phyloP scores from a whole-genome alignment of 2,888 invertebrate species.

The Netelia virgata region DNA sequence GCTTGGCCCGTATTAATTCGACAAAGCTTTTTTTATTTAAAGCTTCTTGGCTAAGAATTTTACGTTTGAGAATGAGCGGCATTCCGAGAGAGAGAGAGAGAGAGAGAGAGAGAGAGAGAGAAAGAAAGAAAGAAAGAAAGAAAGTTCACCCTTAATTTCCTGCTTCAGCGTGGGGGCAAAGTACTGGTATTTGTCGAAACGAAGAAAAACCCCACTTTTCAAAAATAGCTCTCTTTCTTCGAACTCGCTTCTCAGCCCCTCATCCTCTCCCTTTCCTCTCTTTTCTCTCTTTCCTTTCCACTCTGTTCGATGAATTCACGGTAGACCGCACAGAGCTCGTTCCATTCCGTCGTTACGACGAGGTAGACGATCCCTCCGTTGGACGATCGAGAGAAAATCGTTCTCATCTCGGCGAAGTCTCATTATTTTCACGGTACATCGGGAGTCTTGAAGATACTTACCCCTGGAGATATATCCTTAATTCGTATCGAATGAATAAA shows the following conservation, averaged over 20 bases:
- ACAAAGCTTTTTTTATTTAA: background rate
- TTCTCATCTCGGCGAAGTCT: slow-evolving; percentile 31
- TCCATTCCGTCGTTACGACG: slow-evolving; percentile 49
- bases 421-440: slow-evolving; percentile 65
- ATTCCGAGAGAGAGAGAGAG: no score
- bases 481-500: slow-evolving; percentile 3
- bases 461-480: slow-evolving; percentile 7
- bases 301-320: slow-evolving; percentile 19
- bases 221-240: background rate
- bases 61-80: background rate
- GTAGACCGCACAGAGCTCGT: slow-evolving; percentile 8
- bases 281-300: no score
- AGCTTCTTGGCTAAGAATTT: background rate
- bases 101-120: no score
- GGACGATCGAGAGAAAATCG: slow-evolving; percentile 19
- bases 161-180: background rate
- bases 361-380: background rate
- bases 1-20: background rate
- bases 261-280: background rate
- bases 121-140: no score
- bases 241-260: background rate
- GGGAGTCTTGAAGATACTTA: slow-evolving; percentile 8
- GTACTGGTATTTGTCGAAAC: background rate
- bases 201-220: background rate
- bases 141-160: no score